Percentiles rank a stretch among this genome's conserved stretches.
Evolutionary conservation across 2,888 invertebrate genomes (phyloP).

Genomic region (Eupelmus urozonus): DNA sequence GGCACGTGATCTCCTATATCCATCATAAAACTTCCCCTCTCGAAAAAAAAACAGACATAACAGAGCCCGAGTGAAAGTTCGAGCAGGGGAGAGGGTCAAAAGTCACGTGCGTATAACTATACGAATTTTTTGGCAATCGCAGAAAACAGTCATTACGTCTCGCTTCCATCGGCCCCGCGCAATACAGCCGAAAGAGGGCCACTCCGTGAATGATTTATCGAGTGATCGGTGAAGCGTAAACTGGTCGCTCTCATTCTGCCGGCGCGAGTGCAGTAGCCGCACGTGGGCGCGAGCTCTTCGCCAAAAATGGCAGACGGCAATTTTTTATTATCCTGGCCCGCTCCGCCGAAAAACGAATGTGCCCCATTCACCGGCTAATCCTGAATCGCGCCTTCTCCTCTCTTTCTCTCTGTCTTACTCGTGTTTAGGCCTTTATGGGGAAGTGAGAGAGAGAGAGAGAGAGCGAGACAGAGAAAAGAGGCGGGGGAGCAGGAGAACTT

Average conservation of each 20-base stretch:
- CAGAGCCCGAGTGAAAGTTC: constrained; percentile 1
- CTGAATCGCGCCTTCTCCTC: not conserved
- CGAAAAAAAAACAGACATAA: not conserved
- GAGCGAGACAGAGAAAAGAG: not conserved
- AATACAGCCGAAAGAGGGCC: not conserved
- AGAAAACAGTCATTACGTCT: constrained; percentile 34
- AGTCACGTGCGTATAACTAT: constrained; percentile 17
- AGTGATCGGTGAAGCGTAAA: constrained; percentile 23
- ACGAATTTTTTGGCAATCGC: constrained; percentile 24
- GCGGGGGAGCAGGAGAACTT: constrained; percentile 12
- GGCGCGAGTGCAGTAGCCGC: not conserved
- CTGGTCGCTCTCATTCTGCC: constrained; percentile 4
- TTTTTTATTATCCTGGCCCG: constrained; percentile 22
- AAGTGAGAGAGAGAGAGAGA: not conserved
- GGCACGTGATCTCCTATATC: constrained; percentile 5
- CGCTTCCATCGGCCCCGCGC: not conserved
- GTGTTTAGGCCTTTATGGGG: no score
- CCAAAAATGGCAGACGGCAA: constrained; percentile 35
- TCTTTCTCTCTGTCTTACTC: no score
- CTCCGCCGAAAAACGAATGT: constrained; percentile 1
- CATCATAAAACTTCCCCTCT: not conserved
- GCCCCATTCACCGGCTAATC: not conserved
- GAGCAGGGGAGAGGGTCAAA: not conserved
- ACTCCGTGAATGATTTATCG: constrained; percentile 26
- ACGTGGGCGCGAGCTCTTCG: constrained; percentile 10